phyloP scores from a whole-genome alignment of 1,140 invertebrate species.

The Akabosia matsudoensis region DNA sequence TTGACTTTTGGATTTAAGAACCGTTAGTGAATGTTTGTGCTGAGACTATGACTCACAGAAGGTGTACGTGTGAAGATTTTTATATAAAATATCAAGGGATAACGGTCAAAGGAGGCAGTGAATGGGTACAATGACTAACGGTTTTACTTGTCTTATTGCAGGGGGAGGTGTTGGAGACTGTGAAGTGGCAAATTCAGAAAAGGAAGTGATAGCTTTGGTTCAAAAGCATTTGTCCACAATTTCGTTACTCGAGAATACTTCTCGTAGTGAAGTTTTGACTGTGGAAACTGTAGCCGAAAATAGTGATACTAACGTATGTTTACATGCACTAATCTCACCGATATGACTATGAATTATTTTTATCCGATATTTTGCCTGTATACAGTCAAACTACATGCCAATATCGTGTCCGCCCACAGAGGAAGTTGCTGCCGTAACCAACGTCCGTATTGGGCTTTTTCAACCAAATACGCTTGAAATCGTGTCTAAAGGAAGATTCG shows the following conservation, averaged over 20 bases:
- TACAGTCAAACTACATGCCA: background rate
- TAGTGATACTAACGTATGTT: background rate
- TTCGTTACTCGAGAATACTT: conserved; percentile 6
- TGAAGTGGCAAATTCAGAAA: background rate
- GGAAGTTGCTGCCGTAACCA: conserved; percentile 1
- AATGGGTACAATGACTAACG: no score
- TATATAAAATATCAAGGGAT: no score
- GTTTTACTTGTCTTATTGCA: background rate
- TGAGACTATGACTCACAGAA: no score
- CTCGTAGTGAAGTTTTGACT: conserved; percentile 14
- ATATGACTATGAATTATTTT: no score
- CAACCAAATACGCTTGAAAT: conserved; percentile 19
- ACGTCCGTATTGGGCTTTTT: conserved; percentile 9
- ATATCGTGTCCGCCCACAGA: conserved; percentile 8
- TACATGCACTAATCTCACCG: no score
- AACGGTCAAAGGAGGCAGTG: no score
- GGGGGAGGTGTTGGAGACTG: conserved; percentile 6
- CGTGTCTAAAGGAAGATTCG: conserved; percentile 5
- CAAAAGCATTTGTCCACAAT: conserved; percentile 14
- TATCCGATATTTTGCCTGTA: no score
- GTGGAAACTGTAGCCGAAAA: background rate
- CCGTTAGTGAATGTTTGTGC: no score
- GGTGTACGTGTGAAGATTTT: no score
- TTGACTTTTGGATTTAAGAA: no score
- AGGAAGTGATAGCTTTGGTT: background rate